These are phyloP conservation scores for Kryptolebias marmoratus DNA, from an alignment of 2,113 vertebrate genomes.

Conservation along the genomic window DNA sequence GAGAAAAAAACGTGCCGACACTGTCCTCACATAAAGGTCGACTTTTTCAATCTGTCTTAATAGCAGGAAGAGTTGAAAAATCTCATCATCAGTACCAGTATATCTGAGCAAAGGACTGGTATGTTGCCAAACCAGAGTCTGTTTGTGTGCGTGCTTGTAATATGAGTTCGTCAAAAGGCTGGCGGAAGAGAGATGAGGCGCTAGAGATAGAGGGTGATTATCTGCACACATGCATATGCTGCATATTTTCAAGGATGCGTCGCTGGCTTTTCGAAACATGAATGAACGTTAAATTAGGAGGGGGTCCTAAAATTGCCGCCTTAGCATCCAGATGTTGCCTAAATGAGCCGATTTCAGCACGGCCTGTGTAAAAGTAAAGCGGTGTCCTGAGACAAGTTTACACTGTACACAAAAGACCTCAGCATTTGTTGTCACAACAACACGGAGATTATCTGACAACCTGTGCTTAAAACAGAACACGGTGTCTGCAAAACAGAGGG, in stretches of 20 bases:
- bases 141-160: slow-evolving; percentile 31
- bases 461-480: slow-evolving; percentile 54
- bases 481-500: slow-evolving; percentile 28
- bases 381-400: slow-evolving; percentile 49
- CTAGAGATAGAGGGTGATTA: slow-evolving; percentile 35
- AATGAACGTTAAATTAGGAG: neutral
- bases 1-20: slow-evolving; percentile 63
- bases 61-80: slow-evolving; percentile 31
- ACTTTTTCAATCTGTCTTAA: slow-evolving; percentile 26
- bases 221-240: neutral
- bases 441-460: slow-evolving; percentile 52
- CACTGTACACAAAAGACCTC: slow-evolving; percentile 61
- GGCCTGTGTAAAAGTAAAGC: neutral
- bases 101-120: slow-evolving; percentile 45
- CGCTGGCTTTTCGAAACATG: neutral
- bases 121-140: slow-evolving; percentile 71
- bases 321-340: neutral
- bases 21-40: slow-evolving; percentile 20
- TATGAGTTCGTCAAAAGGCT: slow-evolving; percentile 22
- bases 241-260: slow-evolving; percentile 29
- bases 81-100: slow-evolving; percentile 36
- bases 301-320: neutral
- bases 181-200: neutral
- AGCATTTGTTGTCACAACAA: slow-evolving; percentile 70
- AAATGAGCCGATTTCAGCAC: slow-evolving; percentile 9